phyloP scores from a whole-genome alignment of 2,113 vertebrate species.

The Hippolais icterina region DNA sequence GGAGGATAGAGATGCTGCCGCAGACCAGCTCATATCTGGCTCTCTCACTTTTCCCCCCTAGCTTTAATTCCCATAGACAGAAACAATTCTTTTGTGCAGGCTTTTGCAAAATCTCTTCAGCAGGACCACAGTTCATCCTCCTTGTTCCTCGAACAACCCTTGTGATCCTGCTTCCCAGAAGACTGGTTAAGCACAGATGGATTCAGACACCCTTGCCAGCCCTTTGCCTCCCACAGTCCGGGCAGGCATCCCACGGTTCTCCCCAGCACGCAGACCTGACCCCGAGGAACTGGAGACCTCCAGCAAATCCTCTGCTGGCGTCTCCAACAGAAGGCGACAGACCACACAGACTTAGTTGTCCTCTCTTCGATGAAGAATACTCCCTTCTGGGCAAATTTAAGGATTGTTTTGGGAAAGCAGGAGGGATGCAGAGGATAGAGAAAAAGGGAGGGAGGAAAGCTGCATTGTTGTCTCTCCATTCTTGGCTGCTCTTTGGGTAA shows the following conservation, averaged over 20 bases:
- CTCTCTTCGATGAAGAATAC: neutral
- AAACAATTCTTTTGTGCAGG: neutral
- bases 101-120: neutral
- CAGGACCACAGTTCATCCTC: neutral
- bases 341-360: neutral
- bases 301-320: neutral
- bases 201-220: neutral
- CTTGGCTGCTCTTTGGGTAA: slow-evolving; percentile 12
- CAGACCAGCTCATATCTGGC: neutral
- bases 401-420: neutral
- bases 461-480: neutral
- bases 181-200: neutral
- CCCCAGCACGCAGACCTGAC: neutral
- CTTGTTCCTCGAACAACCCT: neutral
- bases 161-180: neutral
- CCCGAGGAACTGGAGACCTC: neutral
- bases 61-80: neutral
- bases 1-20: neutral
- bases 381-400: neutral
- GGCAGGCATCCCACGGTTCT: neutral
- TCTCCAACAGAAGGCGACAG: neutral
- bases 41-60: neutral
- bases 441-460: neutral
- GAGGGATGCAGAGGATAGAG: neutral
- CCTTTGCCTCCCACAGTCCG: neutral